Evolutionary conservation across 2,797 vertebrate species (phyloP).

Genomic region (Acropternis orthonyx): DNA sequence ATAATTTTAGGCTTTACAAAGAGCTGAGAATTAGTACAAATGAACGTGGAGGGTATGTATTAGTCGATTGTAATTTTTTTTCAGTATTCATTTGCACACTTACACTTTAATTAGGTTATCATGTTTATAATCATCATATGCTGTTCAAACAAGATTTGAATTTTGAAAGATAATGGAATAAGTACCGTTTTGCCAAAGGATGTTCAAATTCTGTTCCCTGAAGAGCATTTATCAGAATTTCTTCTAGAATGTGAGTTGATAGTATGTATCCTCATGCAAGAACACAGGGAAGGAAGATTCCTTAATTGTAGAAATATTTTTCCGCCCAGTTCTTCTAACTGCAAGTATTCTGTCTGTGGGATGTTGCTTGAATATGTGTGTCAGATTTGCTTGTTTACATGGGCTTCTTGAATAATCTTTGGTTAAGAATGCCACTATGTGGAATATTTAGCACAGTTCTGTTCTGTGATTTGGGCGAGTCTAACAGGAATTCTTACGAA

Average conservation of each 20-base stretch:
- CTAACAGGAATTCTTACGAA: neutral
- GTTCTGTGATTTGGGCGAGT: neutral
- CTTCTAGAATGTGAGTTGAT: constrained; percentile 35
- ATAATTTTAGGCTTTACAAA: constrained; percentile 60
- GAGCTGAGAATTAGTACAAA: constrained; percentile 50
- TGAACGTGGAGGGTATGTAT: neutral
- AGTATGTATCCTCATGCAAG: neutral
- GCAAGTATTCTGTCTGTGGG: neutral
- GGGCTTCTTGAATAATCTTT: neutral
- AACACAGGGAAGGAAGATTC: neutral
- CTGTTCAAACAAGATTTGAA: constrained; percentile 10
- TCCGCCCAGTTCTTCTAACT: neutral
- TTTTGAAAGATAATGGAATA: constrained; percentile 12
- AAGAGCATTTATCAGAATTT: constrained; percentile 1
- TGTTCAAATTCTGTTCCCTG: constrained; percentile 38
- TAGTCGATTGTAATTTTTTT: neutral
- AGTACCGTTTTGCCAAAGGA: constrained; percentile 2
- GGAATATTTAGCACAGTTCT: neutral
- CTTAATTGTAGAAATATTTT: neutral
- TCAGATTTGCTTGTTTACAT: neutral
- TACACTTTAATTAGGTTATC: constrained; percentile 54
- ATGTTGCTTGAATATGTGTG: fast-evolving
- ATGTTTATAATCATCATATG: constrained; percentile 8
- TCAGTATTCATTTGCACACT: constrained; percentile 62
- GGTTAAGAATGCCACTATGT: neutral